Evolutionary conservation across 2,797 vertebrate genomes (phyloP), one percentile per base, ranked within the genome.

Genomic region (Typhlichthys subterraneus): DNA sequence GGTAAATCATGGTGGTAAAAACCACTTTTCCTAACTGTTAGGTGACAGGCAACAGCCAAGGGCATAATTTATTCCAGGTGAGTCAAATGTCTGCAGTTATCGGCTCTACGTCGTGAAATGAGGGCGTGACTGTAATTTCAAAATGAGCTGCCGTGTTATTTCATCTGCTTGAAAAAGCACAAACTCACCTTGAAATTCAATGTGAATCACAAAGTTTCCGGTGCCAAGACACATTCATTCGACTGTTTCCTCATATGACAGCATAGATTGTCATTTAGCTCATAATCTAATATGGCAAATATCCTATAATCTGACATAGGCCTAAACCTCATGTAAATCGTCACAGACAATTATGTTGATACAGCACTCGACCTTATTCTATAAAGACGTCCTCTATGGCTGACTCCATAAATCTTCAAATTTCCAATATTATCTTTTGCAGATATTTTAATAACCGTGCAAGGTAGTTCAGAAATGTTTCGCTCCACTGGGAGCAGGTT

Each of bases 401-500:
- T 14, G 38, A 56, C 1, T 50, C 33, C 49, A 19, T 50, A 58
- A 55, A 53, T 56, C 12, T 31, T 68, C 55, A 73, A 1, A 67
- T 19, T 53, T 69, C 84, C 85, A 91, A 82, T 81, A 73, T 83
- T 89, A 91, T 56, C 59, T 57, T 29, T 58, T 42, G 57, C 53
- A 58, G 50, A 55, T 75, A 52, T 62, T 31, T 49, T 60, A 83
- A 81, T 86, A 87, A 87, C 81, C 59, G 14, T 72, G 70, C 70
- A 80, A 74, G 76, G 67, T 79, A 75, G 80, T 81, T 53, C 68
- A 83, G 84, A 89, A 91, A 86, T 88, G 72, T 82, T 83, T 75
- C 0, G 64, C 47, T 67, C 79, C 69, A 60, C 73, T 59, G 85
- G 88, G 85, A 88, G 45, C 31, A 5, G 0, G 12, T 53, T 56